Percentiles rank a stretch among this genome's conserved stretches.
phyloP scores from a whole-genome alignment of 1,140 invertebrate genomes.

The Dermatophagoides farinae region DNA sequence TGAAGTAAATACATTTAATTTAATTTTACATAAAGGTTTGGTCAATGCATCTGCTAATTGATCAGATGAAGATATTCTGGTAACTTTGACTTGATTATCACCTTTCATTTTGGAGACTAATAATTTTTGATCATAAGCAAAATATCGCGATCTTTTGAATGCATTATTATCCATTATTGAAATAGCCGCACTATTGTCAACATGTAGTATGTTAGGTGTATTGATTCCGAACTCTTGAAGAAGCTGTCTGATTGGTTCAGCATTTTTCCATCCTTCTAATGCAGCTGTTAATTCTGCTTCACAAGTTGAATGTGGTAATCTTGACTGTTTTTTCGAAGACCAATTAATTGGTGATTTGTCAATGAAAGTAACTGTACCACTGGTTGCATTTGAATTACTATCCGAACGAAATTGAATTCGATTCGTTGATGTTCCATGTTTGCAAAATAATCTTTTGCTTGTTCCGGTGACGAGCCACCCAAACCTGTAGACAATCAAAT shows the following conservation, averaged over 20 bases:
- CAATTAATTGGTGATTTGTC: conserved; percentile 6
- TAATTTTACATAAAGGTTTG: conserved; percentile 17
- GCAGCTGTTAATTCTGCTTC: conserved; percentile 12
- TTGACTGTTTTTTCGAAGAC: conserved; percentile 1
- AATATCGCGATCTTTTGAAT: conserved; percentile 26
- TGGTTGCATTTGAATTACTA: not conserved
- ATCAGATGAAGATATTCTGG: conserved; percentile 11
- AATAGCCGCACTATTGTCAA: conserved; percentile 23
- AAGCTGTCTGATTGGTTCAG: conserved; percentile 4
- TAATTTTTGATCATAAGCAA: conserved; percentile 18
- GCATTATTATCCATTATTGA: conserved; percentile 24
- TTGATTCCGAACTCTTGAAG: not conserved
- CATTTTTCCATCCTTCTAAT: conserved; percentile 3
- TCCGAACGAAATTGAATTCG: not conserved
- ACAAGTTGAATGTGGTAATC: conserved; percentile 8
- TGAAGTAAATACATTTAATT: not conserved
- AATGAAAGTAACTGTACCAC: not conserved
- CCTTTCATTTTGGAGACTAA: not conserved
- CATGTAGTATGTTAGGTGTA: conserved; percentile 11
- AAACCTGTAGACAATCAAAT: no score
- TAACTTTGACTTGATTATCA: not conserved
- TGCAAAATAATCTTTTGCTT: no score
- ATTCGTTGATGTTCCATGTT: no score
- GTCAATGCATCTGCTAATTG: conserved; percentile 25
- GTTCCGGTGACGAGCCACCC: no score